Evolutionary conservation across 2,797 vertebrate species (phyloP).

Genomic region (Tympanoctomys barrerae): DNA sequence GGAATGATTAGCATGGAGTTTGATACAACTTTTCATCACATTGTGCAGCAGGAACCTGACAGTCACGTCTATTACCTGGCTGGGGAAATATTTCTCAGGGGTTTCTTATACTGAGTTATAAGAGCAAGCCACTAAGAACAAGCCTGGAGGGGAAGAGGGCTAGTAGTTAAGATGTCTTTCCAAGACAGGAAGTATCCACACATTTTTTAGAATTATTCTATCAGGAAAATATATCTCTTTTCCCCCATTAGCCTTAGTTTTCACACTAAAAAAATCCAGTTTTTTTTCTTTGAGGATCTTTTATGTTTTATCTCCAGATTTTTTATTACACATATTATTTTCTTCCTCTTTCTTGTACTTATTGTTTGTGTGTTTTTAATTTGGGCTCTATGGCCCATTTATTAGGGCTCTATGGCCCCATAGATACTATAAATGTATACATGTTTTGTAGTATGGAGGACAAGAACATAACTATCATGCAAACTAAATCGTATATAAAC

Average conservation of each 20-base stretch:
- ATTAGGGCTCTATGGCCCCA: too few species aligned
- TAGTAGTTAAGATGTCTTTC: neutral
- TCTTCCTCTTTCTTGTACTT: slow-evolving; percentile 17
- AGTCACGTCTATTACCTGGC: neutral
- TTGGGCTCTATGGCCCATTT: neutral
- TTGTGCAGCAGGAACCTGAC: neutral
- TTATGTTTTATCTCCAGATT: neutral
- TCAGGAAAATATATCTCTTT: neutral
- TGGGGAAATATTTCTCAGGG: neutral
- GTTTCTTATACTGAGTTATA: neutral
- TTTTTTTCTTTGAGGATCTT: slow-evolving; percentile 23
- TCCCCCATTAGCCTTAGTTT: neutral
- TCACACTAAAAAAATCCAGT: neutral
- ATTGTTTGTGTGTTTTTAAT: neutral
- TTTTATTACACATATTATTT: slow-evolving; percentile 25
- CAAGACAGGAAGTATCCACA: neutral
- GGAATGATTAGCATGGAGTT: neutral
- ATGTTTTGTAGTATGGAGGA: neutral
- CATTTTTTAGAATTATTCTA: neutral
- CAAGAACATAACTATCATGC: slow-evolving; percentile 10
- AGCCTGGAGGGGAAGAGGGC: neutral
- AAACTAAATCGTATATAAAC: neutral
- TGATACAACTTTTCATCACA: neutral
- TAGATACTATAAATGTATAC: neutral
- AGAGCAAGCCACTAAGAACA: neutral